phyloP scores from a whole-genome alignment of 2,113 vertebrate species.

The Ophthalmolycus amberensis region DNA sequence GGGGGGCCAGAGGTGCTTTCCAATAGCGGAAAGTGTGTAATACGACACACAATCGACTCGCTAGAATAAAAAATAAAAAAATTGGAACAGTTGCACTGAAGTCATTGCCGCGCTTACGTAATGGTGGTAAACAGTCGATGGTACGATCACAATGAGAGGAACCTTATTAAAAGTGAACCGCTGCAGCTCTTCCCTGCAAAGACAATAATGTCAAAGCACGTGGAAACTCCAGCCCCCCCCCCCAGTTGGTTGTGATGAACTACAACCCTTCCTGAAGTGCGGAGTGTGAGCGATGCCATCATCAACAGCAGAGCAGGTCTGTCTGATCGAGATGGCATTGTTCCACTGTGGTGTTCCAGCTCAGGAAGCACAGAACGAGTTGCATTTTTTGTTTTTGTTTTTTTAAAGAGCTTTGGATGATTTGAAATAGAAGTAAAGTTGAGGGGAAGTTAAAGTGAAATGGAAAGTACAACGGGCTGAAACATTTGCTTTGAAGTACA shows the following conservation, averaged over 20 bases:
- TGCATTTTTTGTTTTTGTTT: too few relatives aligned
- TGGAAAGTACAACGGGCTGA: too few relatives aligned
- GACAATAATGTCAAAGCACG: slow-evolving; percentile 17
- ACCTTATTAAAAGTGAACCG: slow-evolving; percentile 7
- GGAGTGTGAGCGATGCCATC: slow-evolving; percentile 10
- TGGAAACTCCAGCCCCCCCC: slow-evolving; percentile 35
- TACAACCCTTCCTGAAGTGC: slow-evolving; percentile 45
- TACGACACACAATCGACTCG: slow-evolving; percentile 28
- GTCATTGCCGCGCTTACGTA: neutral
- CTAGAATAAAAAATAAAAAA: too few relatives aligned
- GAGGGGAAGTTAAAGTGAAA: too few relatives aligned
- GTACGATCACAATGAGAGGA: slow-evolving; percentile 13
- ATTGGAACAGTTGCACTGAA: neutral
- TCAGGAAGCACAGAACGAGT: slow-evolving; percentile 71
- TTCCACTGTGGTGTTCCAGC: slow-evolving; percentile 56
- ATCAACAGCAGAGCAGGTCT: slow-evolving; percentile 33
- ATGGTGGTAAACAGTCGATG: neutral
- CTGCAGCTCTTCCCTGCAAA: neutral
- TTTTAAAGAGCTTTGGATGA: too few relatives aligned
- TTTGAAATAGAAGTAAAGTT: too few relatives aligned
- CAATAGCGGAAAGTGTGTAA: slow-evolving; percentile 61
- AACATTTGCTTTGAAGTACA: too few relatives aligned
- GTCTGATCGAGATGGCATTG: slow-evolving; percentile 45
- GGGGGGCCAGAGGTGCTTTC: slow-evolving; percentile 59
- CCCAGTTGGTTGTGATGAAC: slow-evolving; percentile 17